Evolutionary conservation across 2,113 vertebrate species (phyloP), one percentile per base, ranked within the genome.

Genomic region (human (Homo sapiens)): DNA sequence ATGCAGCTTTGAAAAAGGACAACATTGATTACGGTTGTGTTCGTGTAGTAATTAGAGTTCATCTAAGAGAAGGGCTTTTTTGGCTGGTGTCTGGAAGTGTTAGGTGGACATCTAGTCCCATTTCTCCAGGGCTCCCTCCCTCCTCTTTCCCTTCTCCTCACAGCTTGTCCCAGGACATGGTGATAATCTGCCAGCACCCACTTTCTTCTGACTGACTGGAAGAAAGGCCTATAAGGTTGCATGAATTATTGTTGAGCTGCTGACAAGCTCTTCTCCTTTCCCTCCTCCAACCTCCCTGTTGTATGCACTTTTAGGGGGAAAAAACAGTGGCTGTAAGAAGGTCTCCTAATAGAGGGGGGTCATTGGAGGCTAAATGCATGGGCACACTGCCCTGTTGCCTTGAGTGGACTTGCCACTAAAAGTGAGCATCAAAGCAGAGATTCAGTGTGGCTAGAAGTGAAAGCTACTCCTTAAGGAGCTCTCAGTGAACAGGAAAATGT

Each of bases 31-130:
- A 43, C 1, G 0, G 8, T 30, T 50, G n/a, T 32, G 48, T 48
- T 79, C 87, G 23, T 8, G 4, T n/a, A 32, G 11, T 17, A 22
- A 64, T 66, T 32, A n/a, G 59, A 59, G 17, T 30, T 91, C 25
- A 17, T 1, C 0, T 1, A 25, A 32, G 32, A 16, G 25, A 48
- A 52, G 81, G 17, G 11, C 40, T 76, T 89, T 81, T 43, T 27
- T 50, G 66, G 32, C 61, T 18, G 2, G 4, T 30, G 6, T 48
- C 32, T 57, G 5, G 22, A 64, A 70, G 23, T 45, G 25, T 61
- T n/a, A 3, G 23, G 4, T 23, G 6, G 40, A 55, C 2, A 0
- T 17, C 52, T 5, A 17, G 10, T 72, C 30, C 45, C 8, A 2
- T 9, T 48, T 88, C 35, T 92, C 20, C 78, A 14, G 38, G n/a